Evolutionary conservation across 2,888 invertebrate genomes (phyloP), one percentile per base, ranked within the genome.

Genomic region (Magallana nippona): DNA sequence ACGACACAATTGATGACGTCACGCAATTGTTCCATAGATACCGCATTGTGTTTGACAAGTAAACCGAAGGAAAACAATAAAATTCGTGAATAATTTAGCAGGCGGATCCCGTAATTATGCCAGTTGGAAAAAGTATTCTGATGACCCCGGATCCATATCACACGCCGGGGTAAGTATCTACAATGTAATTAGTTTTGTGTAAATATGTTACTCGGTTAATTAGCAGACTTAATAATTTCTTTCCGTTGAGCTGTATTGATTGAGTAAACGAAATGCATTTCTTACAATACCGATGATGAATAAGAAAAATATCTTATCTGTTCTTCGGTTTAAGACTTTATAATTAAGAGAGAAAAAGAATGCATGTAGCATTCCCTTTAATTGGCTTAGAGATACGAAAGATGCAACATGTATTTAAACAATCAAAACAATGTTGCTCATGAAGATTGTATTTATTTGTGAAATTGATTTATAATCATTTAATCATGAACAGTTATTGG

Each of bases 91-190:
- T 71, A 71, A 71, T 71, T 71, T 15, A 71, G 60, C 17, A 60
- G 60, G 60, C 27, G 32, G 22, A 27, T 63, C 27, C 27, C 15
- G 27, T 27, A 27, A 71, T 27, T 13, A 71, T 71, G 71, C 84
- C 85, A 79, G 87, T 88, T 78, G 90, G 90, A 83, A 92, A 92
- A 85, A 92, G 91, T 84, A 89, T 89, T 82, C 87, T 92, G 79
- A 89, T 91, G 91, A 92, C 92, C 10, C 91, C 91, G 83, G 92
- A 92, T 77, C 92, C 92, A 1, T 92, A 92, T 81, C 92, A 92
- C 71, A 91, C 91, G 22, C 92, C 92, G 17, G 92, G 92, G 91
- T 92, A 88, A 90, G 92, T 88, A 32, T 55, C n/a, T 81, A n/a
- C n/a, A n/a, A n/a, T n/a, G n/a, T n/a, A 22, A 71, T 27, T 8